Percentiles rank a stretch among this genome's conserved stretches.
Conservation (phyloP, 1,140 invertebrate genomes). For the Cotesia vestalis region DNA sequence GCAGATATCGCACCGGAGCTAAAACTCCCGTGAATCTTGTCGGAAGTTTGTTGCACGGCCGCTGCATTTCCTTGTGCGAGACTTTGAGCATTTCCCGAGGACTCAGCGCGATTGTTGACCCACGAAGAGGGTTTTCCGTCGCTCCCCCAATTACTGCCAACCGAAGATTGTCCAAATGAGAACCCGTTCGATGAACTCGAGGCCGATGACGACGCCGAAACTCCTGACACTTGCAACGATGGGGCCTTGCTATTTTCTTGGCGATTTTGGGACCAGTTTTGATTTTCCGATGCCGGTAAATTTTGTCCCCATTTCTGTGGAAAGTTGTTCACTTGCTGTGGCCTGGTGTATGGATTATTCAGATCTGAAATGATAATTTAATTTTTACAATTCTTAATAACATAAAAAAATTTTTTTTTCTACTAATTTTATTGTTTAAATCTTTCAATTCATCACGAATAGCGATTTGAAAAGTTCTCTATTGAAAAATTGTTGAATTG, state of each 20-base stretch:
- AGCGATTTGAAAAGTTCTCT: no score
- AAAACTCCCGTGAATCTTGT: conserved; percentile 44
- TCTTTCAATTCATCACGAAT: no score
- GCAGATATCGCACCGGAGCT: conserved; percentile 46
- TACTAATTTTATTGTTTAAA: background rate
- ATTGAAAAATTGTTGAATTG: background rate
- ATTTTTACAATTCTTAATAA: background rate
- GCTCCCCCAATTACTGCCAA: conserved; percentile 43
- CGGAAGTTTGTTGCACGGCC: conserved; percentile 38
- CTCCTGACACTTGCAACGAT: conserved; percentile 39
- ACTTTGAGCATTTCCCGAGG: conserved; percentile 46
- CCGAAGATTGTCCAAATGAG: conserved; percentile 46
- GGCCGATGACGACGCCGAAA: conserved; percentile 42
- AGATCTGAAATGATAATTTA: background rate
- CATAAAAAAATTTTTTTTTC: background rate
- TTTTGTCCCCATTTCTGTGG: conserved; percentile 23
- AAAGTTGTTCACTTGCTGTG: background rate
- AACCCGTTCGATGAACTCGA: conserved; percentile 44
- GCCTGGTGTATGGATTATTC: conserved; percentile 6
- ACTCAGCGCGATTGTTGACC: conserved; percentile 43
- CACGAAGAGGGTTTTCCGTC: conserved; percentile 36
- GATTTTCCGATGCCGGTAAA: background rate
- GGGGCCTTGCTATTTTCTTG: background rate
- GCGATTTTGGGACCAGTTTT: conserved; percentile 25
- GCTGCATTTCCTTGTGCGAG: conserved; percentile 45